Percentiles rank a stretch among this genome's conserved stretches.
Conservation (phyloP, 1,140 invertebrate genomes). For the Phortica variegata region DNA sequence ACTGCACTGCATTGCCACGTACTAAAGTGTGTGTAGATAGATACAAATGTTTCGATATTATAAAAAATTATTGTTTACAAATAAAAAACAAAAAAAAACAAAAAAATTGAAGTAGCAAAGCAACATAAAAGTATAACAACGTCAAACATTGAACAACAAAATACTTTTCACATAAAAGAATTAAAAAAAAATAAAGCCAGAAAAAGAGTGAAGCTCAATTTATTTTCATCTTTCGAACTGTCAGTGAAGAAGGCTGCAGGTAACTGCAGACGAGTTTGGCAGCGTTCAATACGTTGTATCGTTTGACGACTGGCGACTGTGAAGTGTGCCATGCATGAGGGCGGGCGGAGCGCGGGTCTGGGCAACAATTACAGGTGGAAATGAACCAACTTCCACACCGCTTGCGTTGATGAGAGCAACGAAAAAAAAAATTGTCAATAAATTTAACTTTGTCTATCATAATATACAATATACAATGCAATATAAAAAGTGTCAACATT, state of each 20-base stretch:
- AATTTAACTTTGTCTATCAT: no score
- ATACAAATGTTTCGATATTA: conserved; percentile 27
- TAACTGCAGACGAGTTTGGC: conserved; percentile 5
- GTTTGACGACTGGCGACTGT: no score
- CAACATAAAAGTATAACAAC: conserved; percentile 15
- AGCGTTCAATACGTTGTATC: no score
- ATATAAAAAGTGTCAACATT: conserved; percentile 30
- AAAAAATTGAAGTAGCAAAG: conserved; percentile 31
- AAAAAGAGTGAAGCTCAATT: conserved; percentile 24
- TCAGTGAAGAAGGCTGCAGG: background rate
- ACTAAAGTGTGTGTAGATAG: no score
- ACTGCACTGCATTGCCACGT: no score
- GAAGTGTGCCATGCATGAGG: conserved; percentile 1
- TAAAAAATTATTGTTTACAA: conserved; percentile 46
- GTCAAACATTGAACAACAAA: conserved; percentile 17
- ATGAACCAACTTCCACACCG: conserved; percentile 19
- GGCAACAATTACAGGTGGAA: conserved; percentile 36
- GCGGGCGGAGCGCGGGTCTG: background rate
- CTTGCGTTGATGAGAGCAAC: background rate
- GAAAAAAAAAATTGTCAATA: conserved; percentile 26
- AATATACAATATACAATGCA: no score
- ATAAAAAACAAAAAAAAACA: conserved; percentile 25
- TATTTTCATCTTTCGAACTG: conserved; percentile 31
- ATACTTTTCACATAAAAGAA: conserved; percentile 4
- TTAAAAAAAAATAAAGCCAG: background rate